phyloP scores from a whole-genome alignment of 2,113 vertebrate genomes.

The Chrysemys picta region DNA sequence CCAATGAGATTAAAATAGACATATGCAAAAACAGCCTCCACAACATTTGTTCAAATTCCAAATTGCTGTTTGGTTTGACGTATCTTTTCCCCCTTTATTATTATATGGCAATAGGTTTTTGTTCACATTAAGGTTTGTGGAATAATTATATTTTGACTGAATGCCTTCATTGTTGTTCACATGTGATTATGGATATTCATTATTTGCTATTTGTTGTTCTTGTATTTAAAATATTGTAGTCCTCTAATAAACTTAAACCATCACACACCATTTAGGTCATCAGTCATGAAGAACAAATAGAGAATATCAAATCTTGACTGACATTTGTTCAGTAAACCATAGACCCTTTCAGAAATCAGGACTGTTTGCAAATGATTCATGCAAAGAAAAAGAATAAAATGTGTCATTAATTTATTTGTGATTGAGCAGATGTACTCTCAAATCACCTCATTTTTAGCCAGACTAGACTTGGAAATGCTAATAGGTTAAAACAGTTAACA shows the following conservation, averaged over 20 bases:
- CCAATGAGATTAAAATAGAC: neutral
- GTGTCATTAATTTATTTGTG: neutral
- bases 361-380: neutral
- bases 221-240: neutral
- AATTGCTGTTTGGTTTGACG: neutral
- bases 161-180: neutral
- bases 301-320: neutral
- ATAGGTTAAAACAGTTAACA: neutral
- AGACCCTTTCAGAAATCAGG: neutral
- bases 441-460: neutral
- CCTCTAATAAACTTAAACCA: neutral
- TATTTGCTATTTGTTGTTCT: neutral
- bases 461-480: neutral
- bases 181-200: neutral
- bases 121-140: neutral
- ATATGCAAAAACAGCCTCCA: neutral
- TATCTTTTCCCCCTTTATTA: neutral
- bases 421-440: neutral
- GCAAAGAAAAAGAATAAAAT: neutral
- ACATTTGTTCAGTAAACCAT: neutral
- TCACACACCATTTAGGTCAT: neutral
- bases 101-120: neutral
- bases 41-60: neutral
- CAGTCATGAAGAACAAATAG: neutral
- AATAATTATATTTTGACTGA: neutral